Evolutionary conservation across 1,140 invertebrate species (phyloP), one percentile per base, ranked within the genome.

Genomic region (Bombus waltoni): DNA sequence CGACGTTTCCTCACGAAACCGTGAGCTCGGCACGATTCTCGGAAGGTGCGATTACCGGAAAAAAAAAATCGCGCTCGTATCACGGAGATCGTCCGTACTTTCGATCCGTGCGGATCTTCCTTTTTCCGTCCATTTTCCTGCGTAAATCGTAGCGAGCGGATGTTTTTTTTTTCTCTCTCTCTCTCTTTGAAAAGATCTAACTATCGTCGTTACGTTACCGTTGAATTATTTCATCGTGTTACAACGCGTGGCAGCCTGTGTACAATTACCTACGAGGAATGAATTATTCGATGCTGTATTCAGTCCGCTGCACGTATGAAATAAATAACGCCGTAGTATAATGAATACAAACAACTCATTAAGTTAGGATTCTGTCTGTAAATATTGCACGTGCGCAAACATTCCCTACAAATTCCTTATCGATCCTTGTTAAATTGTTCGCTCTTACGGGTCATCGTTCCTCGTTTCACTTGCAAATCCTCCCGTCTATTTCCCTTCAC

Each of bases 1-100:
- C 83, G 83, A 80, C 28, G 40, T 44, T 32, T 35, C 76, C 47
- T 47, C 83, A 72, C 76, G 83, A 72, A 47, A 85, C 47, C 3
- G 25, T 13, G 22, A 32, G 25, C 68, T 40, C 70, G 8, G 25
- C 28, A n/a, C 13, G 40, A 42, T 72, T 42, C 73, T 32, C 53
- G 1, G 22, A 22, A n/a, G 25, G 40, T 3, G 38, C 40, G 44
- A 75, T 76, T 76, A 53, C 18, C 25, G 59, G 66, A 13, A 13
- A 44, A 22, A 82, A 65, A 59, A 78, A 32, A 32, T 59, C 44
- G n/a, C n/a, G 6, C 18, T 32, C 18, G 62, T 65, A 42, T 13
- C 11, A 13, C 35, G 22, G 8, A 44, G 32, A 70, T 80, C 38
- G 35, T 25, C 53, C n/a, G 35, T 18, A 28, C 42, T 6, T 42